These are phyloP conservation scores for Okapia johnstoni DNA, from an alignment of 2,113 vertebrate species.

Conservation along the genomic window DNA sequence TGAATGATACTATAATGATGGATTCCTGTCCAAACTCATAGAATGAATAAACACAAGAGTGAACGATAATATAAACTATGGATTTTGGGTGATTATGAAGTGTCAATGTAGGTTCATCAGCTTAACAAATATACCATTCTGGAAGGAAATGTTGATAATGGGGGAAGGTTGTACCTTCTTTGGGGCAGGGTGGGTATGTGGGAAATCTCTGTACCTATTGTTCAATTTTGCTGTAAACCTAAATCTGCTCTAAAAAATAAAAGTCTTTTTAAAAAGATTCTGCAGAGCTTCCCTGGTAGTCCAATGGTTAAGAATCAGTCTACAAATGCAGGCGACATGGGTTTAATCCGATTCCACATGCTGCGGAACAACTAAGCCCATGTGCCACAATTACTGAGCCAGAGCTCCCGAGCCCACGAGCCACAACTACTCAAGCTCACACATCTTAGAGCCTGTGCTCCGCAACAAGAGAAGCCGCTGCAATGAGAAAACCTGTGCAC, in stretches of 20 bases:
- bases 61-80: not conserved
- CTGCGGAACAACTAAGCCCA: not conserved
- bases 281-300: not conserved
- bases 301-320: not conserved
- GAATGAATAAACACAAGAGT: not conserved
- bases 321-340: not conserved
- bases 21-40: not conserved
- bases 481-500: not conserved
- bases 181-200: not conserved
- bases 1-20: not conserved
- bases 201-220: not conserved
- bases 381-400: not conserved
- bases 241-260: not conserved
- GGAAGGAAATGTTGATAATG: not conserved
- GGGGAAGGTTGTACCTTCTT: not conserved
- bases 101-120: not conserved
- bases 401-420: not conserved
- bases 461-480: not conserved
- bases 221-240: not conserved
- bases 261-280: not conserved
- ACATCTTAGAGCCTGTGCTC: not conserved
- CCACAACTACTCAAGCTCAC: not conserved
- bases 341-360: not conserved
- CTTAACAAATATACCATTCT: not conserved
- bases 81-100: not conserved